Evolutionary conservation across 2,888 invertebrate genomes (phyloP).

Genomic region (Crocallis elinguaria): DNA sequence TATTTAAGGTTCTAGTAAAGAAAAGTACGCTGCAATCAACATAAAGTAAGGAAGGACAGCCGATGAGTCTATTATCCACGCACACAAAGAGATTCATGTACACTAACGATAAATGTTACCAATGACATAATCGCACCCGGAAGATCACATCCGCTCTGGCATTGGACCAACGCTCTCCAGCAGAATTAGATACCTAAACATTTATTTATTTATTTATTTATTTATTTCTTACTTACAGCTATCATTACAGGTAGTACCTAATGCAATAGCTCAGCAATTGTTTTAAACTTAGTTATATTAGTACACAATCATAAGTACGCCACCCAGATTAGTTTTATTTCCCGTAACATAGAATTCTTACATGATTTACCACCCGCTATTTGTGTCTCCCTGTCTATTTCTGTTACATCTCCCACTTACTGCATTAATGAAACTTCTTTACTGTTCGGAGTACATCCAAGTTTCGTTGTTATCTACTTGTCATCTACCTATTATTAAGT

Average conservation of each 20-base stretch:
- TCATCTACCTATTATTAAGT: background rate
- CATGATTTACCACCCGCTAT: conserved; percentile 53
- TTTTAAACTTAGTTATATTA: too few relatives aligned
- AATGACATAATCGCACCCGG: conserved; percentile 74
- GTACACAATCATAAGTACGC: too few relatives aligned
- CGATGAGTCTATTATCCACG: background rate
- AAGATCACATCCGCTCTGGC: conserved; percentile 80
- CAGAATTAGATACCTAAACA: conserved; percentile 59
- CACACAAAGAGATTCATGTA: conserved; percentile 1
- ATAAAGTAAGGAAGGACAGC: background rate
- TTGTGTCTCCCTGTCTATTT: conserved; percentile 50
- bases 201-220: too few relatives aligned
- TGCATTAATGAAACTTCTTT: conserved; percentile 15
- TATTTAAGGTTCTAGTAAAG: background rate
- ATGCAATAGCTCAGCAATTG: too few relatives aligned
- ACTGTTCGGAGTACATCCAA: background rate
- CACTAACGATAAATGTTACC: conserved; percentile 29
- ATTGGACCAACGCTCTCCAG: conserved; percentile 56
- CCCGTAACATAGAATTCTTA: too few relatives aligned
- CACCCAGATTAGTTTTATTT: too few relatives aligned
- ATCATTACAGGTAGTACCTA: too few relatives aligned
- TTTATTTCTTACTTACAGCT: too few relatives aligned
- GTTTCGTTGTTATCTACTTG: background rate
- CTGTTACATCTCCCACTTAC: conserved; percentile 25
- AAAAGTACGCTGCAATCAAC: background rate